These are phyloP conservation scores for Xanthorhoe designata DNA, from an alignment of 2,888 invertebrate species.

Conservation along the genomic window DNA sequence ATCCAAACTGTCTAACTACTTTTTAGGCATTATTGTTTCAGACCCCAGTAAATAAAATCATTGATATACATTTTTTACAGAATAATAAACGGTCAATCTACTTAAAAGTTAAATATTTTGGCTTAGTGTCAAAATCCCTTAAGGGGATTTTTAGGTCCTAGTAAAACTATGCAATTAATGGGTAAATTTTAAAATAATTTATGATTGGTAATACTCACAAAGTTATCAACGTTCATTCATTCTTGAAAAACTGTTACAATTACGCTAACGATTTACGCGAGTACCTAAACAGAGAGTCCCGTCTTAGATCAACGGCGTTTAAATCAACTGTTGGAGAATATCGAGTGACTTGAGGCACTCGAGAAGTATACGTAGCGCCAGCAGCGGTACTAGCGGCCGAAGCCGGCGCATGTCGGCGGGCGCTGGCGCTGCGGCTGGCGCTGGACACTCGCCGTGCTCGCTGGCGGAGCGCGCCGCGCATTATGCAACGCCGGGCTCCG, in stretches of 20 bases:
- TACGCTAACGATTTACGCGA: conserved; percentile 43
- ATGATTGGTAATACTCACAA: conserved; percentile 64
- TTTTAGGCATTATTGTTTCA: too few relatives aligned
- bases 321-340: conserved; percentile 48
- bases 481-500: conserved; percentile 75
- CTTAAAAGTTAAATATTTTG: too few relatives aligned
- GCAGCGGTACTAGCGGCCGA: conserved; percentile 70
- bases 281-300: conserved; percentile 51
- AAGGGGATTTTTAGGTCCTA: too few relatives aligned
- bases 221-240: conserved; percentile 53
- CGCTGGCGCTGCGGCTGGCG: conserved; percentile 27
- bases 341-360: conserved; percentile 76
- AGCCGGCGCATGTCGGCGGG: conserved; percentile 57
- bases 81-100: too few relatives aligned
- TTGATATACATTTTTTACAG: too few relatives aligned
- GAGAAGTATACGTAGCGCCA: conserved; percentile 72
- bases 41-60: too few relatives aligned
- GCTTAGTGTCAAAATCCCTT: too few relatives aligned
- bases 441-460: conserved; percentile 57
- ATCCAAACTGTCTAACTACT: too few relatives aligned
- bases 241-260: conserved; percentile 54
- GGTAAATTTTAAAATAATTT: conserved; percentile 11
- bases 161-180: not conserved
- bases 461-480: conserved; percentile 68
- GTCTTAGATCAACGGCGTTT: conserved; percentile 51